Conservation (phyloP, 2,797 vertebrate species). For the Melanogrammus aeglefinus region DNA sequence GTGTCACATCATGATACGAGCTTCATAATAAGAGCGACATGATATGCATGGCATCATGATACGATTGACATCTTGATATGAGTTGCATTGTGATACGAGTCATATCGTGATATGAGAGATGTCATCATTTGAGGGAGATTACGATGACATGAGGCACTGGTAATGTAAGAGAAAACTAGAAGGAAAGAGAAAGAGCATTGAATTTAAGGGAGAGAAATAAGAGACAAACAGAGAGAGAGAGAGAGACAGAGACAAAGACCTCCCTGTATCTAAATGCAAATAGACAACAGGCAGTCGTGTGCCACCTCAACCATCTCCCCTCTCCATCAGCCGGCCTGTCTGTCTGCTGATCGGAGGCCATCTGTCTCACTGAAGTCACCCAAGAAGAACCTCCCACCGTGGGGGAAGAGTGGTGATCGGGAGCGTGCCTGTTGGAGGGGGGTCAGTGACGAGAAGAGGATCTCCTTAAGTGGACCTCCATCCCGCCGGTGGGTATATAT, state of each 20-base stretch:
- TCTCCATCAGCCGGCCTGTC: constrained; percentile 63
- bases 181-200: neutral
- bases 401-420: neutral
- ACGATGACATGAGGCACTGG: too few relatives aligned
- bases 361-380: constrained; percentile 56
- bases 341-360: constrained; percentile 57
- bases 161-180: neutral
- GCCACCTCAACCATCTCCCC: constrained; percentile 44
- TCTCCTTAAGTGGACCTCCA: constrained; percentile 26
- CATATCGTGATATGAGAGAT: too few relatives aligned
- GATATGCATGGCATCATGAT: too few relatives aligned
- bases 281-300: constrained; percentile 26
- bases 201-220: constrained; percentile 16
- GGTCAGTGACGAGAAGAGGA: too few relatives aligned
- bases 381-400: constrained; percentile 49
- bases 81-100: too few relatives aligned
- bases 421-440: too few relatives aligned
- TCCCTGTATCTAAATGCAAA: neutral
- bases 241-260: constrained; percentile 17
- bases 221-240: neutral
- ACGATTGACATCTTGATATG: too few relatives aligned
- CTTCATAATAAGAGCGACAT: too few relatives aligned
- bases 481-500: constrained; percentile 30
- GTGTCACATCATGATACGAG: too few relatives aligned
- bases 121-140: too few relatives aligned